These are phyloP conservation scores for Mobula birostris DNA, from an alignment of 2,113 vertebrate genomes.

Conservation along the genomic window DNA sequence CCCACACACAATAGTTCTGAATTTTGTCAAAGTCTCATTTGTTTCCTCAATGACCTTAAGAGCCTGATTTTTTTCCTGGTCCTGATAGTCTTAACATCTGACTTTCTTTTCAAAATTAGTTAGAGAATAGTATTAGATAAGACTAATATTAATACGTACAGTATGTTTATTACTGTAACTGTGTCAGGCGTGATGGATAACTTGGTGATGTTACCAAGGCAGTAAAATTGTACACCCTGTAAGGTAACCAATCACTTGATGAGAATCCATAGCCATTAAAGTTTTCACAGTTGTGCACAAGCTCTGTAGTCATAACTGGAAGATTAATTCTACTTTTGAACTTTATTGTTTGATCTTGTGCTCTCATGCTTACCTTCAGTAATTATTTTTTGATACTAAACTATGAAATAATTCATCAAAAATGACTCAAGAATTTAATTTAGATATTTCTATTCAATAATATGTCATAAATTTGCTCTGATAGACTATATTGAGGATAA, in stretches of 20 bases:
- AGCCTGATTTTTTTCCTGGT: neutral
- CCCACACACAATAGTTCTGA: neutral
- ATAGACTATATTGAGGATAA: neutral
- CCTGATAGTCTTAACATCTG: neutral
- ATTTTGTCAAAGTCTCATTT: neutral
- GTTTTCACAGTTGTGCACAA: neutral
- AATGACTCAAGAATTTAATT: neutral
- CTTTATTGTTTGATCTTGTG: neutral
- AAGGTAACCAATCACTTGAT: neutral
- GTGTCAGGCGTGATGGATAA: neutral
- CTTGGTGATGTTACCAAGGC: neutral
- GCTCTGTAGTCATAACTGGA: neutral
- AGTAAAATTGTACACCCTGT: neutral
- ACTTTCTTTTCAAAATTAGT: neutral
- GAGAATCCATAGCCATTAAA: too few relatives aligned
- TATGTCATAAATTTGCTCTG: neutral
- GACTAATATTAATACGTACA: neutral
- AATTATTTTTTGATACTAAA: neutral
- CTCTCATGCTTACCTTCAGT: neutral
- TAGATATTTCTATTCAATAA: neutral
- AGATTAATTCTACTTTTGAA: conserved; percentile 5
- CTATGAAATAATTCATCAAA: neutral
- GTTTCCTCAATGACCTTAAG: neutral
- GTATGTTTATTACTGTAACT: neutral
- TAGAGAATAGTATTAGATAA: neutral